Conservation (phyloP, 2,888 invertebrate genomes). For the Gryllus longicercus region DNA sequence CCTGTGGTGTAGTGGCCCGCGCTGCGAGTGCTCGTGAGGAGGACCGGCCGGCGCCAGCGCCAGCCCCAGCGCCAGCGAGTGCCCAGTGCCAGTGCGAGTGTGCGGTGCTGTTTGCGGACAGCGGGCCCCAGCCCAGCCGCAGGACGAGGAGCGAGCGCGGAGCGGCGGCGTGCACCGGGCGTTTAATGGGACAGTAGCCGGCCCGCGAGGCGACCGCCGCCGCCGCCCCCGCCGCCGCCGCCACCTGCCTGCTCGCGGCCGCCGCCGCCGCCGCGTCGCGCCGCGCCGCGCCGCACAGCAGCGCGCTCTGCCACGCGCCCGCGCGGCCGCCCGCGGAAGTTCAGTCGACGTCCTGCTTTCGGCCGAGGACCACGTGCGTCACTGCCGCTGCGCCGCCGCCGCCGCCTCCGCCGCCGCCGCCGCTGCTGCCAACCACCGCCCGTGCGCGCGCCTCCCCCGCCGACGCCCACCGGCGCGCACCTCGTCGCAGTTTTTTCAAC, state of each 20-base stretch:
- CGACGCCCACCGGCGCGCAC: conserved; percentile 21
- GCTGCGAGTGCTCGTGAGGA: no score
- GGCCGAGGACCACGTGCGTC: background rate
- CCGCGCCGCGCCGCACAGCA: conserved; percentile 40
- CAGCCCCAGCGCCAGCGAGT: background rate
- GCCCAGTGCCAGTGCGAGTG: background rate
- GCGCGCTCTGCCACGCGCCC: conserved; percentile 40
- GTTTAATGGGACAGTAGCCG: conserved; percentile 30
- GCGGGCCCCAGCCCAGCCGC: no score
- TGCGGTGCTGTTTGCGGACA: no score
- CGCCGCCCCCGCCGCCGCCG: conserved; percentile 36
- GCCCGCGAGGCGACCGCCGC: background rate
- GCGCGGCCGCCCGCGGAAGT: conserved; percentile 39
- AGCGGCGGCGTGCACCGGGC: conserved; percentile 30
- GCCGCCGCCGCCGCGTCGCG: conserved; percentile 40
- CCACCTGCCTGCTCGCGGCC: conserved; percentile 41
- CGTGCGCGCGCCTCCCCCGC: conserved; percentile 35
- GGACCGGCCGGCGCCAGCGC: no score
- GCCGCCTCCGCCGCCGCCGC: conserved; percentile 35
- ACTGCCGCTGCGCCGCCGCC: conserved; percentile 37
- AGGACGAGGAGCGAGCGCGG: conserved; percentile 29
- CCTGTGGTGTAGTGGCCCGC: no score
- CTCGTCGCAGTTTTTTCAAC: background rate
- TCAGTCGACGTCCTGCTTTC: background rate
- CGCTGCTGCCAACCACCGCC: conserved; percentile 39